Evolutionary conservation across 2,113 vertebrate genomes (phyloP), one percentile per base, ranked within the genome.

Genomic region (Myodes glareolus): DNA sequence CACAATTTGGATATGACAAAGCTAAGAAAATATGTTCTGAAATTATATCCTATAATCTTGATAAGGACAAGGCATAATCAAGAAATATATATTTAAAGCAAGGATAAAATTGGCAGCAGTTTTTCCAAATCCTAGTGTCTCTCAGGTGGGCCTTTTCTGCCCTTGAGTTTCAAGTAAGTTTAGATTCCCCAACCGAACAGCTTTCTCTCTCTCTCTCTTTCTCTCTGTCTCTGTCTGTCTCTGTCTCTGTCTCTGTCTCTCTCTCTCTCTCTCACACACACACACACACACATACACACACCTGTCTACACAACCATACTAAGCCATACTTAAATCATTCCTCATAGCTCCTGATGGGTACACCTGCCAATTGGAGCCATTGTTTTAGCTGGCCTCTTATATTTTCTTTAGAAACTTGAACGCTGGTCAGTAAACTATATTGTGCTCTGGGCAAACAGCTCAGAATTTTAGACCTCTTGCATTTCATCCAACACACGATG

Each of bases 351-450:
- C 36, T 65, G 92, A 88, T 90, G 25, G 67, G 84, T 21, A 55
- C 27, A 85, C 81, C 29, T 85, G 36, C 81, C 72, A 92, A 61
- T 63, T 67, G 78, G 73, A 84, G 85, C 31, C 68, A 90, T 55
- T 50, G 68, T 86, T 92, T 95, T 88, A 88, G 58, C 31, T 76
- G 10, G 52, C 7, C 33, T 67, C 16, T 78, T 88, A 36, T 1
- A 58, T 61, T 77, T 90, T 92, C 63, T 95, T 94, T 86, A 88
- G 61, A 85, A 47, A 76, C 13, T 90, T 82, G 81, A 90, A 88
- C 68, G 55, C 17, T 39, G 82, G 67, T 72, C 39, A 89, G 47
- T 84, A 95, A 87, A 85, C 78, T 78, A 88, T 7, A 78, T 5
- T 90, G 1, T 58, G 27, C 47, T 88, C n/a, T 88, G 17, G 87